These are phyloP conservation scores for Pardosa pseudoannulata DNA, from an alignment of 2,888 invertebrate genomes.

Conservation along the genomic window DNA sequence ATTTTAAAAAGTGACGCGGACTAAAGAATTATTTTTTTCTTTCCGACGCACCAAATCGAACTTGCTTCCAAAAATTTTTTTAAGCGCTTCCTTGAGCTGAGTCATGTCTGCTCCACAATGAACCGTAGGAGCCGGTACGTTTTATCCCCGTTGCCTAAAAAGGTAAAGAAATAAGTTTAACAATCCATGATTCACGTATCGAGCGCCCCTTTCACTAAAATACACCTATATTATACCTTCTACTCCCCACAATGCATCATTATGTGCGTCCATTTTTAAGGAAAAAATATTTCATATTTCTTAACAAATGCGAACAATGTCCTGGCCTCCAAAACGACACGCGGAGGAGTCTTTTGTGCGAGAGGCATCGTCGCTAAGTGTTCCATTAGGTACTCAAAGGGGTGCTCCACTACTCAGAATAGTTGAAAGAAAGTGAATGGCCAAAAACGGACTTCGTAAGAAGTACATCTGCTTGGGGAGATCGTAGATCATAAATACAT, in stretches of 20 bases:
- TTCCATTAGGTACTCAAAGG: conserved; percentile 48
- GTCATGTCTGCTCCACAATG: background rate
- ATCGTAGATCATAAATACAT: background rate
- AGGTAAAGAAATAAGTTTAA: background rate
- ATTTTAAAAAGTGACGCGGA: too few relatives aligned
- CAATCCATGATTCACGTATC: background rate
- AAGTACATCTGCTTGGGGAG: background rate
- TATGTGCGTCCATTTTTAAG: background rate
- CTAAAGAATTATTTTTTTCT: too few relatives aligned
- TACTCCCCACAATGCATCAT: background rate
- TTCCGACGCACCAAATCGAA: too few relatives aligned
- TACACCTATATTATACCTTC: background rate
- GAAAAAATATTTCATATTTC: conserved; percentile 32
- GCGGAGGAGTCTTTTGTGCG: conserved; percentile 18
- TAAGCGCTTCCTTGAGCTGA: too few relatives aligned
- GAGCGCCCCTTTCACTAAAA: background rate
- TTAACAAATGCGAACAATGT: background rate
- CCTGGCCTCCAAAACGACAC: background rate
- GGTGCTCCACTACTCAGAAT: background rate
- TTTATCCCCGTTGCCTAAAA: background rate
- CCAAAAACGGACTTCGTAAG: background rate
- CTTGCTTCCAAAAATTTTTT: too few relatives aligned
- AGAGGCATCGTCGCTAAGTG: background rate
- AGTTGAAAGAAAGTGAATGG: background rate
- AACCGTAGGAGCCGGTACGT: background rate